Conservation (phyloP, 2,113 vertebrate species). For the Vulpes lagopus region DNA sequence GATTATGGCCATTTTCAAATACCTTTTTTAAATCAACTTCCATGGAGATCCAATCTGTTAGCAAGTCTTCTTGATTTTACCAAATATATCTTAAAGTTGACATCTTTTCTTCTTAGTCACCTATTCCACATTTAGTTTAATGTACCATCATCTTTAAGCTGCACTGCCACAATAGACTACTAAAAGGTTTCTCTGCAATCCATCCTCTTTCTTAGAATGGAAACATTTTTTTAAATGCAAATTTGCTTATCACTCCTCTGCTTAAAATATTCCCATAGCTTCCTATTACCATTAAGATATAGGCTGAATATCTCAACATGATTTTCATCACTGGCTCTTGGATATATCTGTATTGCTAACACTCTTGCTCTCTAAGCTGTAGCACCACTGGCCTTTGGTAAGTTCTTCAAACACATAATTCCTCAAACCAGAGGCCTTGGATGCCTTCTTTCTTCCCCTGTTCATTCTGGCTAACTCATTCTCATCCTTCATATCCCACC, state of each 20-base stretch:
- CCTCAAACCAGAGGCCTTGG: background rate
- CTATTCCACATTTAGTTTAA: background rate
- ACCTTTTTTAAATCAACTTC: background rate
- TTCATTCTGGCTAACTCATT: background rate
- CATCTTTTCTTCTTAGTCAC: background rate
- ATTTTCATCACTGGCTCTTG: background rate
- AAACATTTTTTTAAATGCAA: background rate
- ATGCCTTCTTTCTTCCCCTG: background rate
- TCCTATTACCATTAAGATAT: background rate
- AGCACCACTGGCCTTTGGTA: background rate
- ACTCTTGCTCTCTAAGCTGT: background rate
- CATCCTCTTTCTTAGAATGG: background rate
- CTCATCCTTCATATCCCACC: background rate
- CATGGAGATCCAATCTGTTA: background rate
- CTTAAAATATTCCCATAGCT: background rate
- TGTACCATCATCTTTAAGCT: background rate
- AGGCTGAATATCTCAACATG: background rate
- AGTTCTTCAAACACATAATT: background rate
- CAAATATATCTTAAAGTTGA: conserved; percentile 1
- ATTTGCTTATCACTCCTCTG: background rate
- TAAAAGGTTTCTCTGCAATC: background rate
- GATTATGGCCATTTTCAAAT: background rate
- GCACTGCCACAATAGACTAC: background rate
- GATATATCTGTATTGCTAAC: background rate
- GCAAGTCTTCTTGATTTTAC: background rate